A percentile compares a stretch with the other conserved stretches of the same genome.
These are phyloP conservation scores for Phenganax subtilis DNA, from an alignment of 92 coral and sea anemone genomes.

Conservation along the genomic window DNA sequence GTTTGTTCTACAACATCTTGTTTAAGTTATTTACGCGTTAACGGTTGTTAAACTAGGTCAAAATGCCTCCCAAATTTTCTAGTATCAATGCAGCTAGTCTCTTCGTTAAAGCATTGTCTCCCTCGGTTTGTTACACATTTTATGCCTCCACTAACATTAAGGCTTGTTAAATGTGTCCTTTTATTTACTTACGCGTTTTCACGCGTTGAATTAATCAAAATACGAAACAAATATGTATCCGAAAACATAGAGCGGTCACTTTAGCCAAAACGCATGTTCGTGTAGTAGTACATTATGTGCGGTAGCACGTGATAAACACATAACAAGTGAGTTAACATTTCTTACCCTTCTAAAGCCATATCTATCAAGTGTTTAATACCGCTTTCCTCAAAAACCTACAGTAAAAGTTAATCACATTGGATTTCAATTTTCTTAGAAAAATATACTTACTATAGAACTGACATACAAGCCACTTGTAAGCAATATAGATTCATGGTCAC, in stretches of 20 bases:
- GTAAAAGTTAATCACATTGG: background rate
- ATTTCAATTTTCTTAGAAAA: background rate
- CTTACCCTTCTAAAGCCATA: conserved; percentile 97
- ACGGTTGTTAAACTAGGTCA: background rate
- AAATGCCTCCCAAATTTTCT: background rate
- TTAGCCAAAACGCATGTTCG: too few relatives aligned
- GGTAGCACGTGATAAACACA: background rate
- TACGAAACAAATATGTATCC: too few relatives aligned
- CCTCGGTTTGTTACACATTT: too few relatives aligned
- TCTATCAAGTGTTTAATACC: conserved; percentile 87
- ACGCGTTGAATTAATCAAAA: too few relatives aligned
- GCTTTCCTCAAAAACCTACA: conserved; percentile 76
- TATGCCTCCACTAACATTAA: too few relatives aligned
- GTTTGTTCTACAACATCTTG: background rate
- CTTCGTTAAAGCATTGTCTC: background rate
- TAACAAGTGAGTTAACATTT: background rate
- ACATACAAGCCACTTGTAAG: background rate
- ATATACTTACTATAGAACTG: background rate
- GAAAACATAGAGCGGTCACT: too few relatives aligned
- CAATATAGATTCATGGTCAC: background rate
- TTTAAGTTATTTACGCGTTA: background rate
- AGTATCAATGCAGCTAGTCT: background rate
- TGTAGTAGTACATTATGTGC: too few relatives aligned
- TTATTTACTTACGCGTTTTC: too few relatives aligned
- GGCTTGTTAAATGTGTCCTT: too few relatives aligned